A percentile compares a stretch with the other conserved stretches of the same genome.
phyloP scores from a whole-genome alignment of 2,888 invertebrate species.

The Desoria tigrina region DNA sequence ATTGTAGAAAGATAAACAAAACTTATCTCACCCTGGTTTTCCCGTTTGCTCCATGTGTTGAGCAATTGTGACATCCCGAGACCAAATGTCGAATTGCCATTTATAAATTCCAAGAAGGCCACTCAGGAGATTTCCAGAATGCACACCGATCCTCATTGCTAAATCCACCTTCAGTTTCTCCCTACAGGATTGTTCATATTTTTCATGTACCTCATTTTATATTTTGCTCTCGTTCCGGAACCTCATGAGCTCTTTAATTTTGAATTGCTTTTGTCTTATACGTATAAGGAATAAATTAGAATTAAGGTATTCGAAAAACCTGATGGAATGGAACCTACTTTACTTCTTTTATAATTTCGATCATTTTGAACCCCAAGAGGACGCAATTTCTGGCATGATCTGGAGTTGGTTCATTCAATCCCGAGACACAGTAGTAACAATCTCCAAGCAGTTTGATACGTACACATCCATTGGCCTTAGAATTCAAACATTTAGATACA shows the following conservation, averaged over 20 bases:
- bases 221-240: too few species aligned
- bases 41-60: conserved; percentile 70
- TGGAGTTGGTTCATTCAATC: conserved; percentile 71
- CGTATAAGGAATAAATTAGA: too few species aligned
- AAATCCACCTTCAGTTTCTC: conserved; percentile 79
- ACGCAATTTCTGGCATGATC: conserved; percentile 89
- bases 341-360: conserved; percentile 79
- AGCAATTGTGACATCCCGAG: conserved; percentile 17
- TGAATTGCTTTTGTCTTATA: too few species aligned
- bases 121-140: conserved; percentile 86
- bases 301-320: too few species aligned
- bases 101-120: conserved; percentile 89
- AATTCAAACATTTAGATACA: conserved; percentile 12
- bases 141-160: conserved; percentile 95
- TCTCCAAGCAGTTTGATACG: conserved; percentile 91
- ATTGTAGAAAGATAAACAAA: conserved; percentile 35
- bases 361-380: conserved; percentile 88
- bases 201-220: too few species aligned
- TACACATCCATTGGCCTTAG: conserved; percentile 61
- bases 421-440: conserved; percentile 81
- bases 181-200: conserved; percentile 61
- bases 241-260: too few species aligned
- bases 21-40: conserved; percentile 72
- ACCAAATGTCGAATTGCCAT: conserved; percentile 90
- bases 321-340: too few species aligned